These are phyloP conservation scores for Drosophila nikananu DNA, from an alignment of 1,140 invertebrate species.

Conservation along the genomic window DNA sequence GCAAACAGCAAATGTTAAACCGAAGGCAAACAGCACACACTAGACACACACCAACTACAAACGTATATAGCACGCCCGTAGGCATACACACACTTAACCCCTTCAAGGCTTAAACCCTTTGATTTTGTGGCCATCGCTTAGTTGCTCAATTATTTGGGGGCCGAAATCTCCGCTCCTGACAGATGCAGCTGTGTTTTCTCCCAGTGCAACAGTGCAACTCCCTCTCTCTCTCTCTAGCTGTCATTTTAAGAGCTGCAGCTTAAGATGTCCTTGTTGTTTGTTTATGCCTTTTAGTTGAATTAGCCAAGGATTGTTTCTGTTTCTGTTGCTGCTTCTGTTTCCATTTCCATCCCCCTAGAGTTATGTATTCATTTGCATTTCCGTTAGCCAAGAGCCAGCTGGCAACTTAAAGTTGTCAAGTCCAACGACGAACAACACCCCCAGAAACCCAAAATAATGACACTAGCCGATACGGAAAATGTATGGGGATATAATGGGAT, in stretches of 20 bases:
- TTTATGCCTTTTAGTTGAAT: constrained; percentile 62
- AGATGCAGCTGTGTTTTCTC: constrained; percentile 17
- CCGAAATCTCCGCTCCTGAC: constrained; percentile 5
- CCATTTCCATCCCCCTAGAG: constrained; percentile 12
- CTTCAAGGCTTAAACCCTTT: constrained; percentile 10
- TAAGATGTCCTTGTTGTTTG: constrained; percentile 64
- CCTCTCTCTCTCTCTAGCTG: neutral
- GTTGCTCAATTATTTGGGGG: constrained; percentile 32
- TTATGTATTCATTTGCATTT: constrained; percentile 63
- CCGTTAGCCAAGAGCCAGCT: constrained; percentile 38
- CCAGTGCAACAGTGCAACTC: constrained; percentile 13
- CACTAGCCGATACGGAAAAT: constrained; percentile 10
- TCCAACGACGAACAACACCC: constrained; percentile 7
- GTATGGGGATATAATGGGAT: constrained; percentile 4
- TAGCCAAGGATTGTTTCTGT: constrained; percentile 44
- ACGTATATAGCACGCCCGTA: constrained; percentile 13
- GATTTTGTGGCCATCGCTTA: constrained; percentile 24
- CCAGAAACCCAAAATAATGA: constrained; percentile 22
- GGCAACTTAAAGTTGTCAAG: constrained; percentile 68
- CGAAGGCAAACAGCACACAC: constrained; percentile 32
- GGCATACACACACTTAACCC: constrained; percentile 10
- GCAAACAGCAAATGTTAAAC: constrained; percentile 60
- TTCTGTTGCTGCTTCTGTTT: constrained; percentile 32
- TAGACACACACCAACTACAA: constrained; percentile 10
- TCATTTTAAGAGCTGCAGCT: constrained; percentile 35